Conservation (phyloP, 2,113 vertebrate genomes). For the Felis chaus region DNA sequence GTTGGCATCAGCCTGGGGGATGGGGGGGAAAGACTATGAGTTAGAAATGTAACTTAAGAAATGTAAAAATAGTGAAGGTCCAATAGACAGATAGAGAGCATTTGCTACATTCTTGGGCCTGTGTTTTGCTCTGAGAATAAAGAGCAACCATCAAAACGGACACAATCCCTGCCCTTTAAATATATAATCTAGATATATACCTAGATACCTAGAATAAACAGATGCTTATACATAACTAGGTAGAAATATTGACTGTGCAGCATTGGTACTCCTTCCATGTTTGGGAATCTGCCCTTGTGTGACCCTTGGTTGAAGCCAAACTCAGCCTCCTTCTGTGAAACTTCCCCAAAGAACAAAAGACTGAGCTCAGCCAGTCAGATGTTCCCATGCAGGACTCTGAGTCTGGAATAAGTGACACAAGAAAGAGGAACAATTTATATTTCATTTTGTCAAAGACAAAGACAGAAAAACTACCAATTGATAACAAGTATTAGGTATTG, state of each 20-base stretch:
- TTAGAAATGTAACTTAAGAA: not conserved
- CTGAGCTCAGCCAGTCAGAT: not conserved
- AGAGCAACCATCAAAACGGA: not conserved
- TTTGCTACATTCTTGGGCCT: not conserved
- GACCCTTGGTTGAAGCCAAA: not conserved
- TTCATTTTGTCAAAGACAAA: not conserved
- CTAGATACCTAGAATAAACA: not conserved
- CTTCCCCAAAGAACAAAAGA: not conserved
- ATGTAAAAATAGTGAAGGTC: not conserved
- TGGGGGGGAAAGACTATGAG: not conserved
- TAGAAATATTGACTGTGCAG: not conserved
- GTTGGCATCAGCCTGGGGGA: not conserved
- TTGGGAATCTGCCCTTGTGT: not conserved
- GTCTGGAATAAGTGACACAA: not conserved
- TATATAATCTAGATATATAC: not conserved
- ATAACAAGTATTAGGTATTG: not conserved
- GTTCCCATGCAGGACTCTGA: not conserved
- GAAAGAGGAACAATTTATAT: not conserved
- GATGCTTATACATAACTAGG: not conserved
- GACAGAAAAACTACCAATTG: not conserved
- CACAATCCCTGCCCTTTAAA: not conserved
- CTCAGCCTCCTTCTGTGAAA: not conserved
- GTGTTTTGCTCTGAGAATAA: not conserved
- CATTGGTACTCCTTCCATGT: not conserved
- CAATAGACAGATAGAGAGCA: not conserved